Conservation (phyloP, 2,888 invertebrate species). For the Synanthedon tipuliformis region DNA sequence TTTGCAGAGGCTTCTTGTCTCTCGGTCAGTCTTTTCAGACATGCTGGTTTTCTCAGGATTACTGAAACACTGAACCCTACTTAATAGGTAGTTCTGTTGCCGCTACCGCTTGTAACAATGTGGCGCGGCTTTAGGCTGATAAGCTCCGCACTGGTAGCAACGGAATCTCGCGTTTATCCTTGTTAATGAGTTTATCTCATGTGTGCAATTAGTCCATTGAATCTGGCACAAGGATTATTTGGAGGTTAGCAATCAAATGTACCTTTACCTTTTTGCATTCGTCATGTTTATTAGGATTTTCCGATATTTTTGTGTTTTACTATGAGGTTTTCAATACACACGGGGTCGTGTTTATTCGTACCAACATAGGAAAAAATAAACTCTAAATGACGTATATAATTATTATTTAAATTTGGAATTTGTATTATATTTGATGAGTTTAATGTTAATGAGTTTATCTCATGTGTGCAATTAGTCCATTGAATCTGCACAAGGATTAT, state of each 20-base stretch:
- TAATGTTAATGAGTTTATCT: conserved; percentile 65
- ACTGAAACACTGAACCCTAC: not conserved
- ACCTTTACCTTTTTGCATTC: not conserved
- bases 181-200: conserved; percentile 69
- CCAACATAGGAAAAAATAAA: too few relatives aligned
- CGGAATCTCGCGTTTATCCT: conserved; percentile 64
- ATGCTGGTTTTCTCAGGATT: too few relatives aligned
- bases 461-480: conserved; percentile 61
- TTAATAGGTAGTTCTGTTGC: not conserved
- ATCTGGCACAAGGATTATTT: conserved; percentile 60
- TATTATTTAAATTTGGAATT: too few relatives aligned
- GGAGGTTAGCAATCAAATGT: conserved; percentile 29
- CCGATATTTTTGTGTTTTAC: too few relatives aligned
- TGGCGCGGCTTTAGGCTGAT: conserved; percentile 27
- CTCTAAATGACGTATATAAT: too few relatives aligned
- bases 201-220: conserved; percentile 60
- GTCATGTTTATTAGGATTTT: too few relatives aligned
- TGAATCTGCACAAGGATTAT: conserved; percentile 61
- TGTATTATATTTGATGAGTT: too few relatives aligned
- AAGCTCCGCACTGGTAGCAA: conserved; percentile 46
- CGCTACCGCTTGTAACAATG: conserved; percentile 13
- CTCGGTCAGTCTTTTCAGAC: too few relatives aligned
- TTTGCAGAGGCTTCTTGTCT: too few relatives aligned
- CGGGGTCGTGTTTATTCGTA: too few relatives aligned
- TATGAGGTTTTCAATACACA: too few relatives aligned